These are phyloP conservation scores for Dicentrarchus labrax DNA, from an alignment of 2,113 vertebrate genomes.

Conservation along the genomic window DNA sequence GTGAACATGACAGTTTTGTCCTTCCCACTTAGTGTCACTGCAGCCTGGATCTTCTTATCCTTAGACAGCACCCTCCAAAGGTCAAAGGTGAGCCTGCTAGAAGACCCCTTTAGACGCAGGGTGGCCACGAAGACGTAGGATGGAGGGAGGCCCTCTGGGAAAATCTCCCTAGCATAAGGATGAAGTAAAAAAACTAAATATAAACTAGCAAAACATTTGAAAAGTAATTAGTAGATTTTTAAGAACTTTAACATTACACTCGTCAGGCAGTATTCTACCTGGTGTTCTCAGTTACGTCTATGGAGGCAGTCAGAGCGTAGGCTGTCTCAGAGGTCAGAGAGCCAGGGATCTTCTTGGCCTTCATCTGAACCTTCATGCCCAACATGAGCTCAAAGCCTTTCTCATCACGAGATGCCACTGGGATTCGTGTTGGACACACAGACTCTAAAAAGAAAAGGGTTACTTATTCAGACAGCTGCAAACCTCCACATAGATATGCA, in stretches of 20 bases:
- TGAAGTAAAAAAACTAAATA: background rate
- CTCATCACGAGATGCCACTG: slow-evolving; percentile 86
- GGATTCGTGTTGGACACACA: slow-evolving; percentile 87
- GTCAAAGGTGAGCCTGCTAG: slow-evolving; percentile 76
- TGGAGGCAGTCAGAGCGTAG: slow-evolving; percentile 72
- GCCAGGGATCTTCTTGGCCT: slow-evolving; percentile 80
- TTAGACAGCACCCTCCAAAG: slow-evolving; percentile 86
- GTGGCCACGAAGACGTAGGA: slow-evolving; percentile 88
- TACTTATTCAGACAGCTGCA: background rate
- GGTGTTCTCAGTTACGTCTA: slow-evolving; percentile 85
- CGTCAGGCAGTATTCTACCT: slow-evolving; percentile 64
- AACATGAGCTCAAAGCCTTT: slow-evolving; percentile 87
- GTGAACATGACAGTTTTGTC: slow-evolving; percentile 80
- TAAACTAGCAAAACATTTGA: background rate
- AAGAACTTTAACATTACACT: background rate
- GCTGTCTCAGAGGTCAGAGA: slow-evolving; percentile 83
- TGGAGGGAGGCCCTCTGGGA: slow-evolving; percentile 87
- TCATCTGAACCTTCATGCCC: slow-evolving; percentile 84
- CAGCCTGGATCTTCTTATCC: slow-evolving; percentile 79
- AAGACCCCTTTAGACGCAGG: slow-evolving; percentile 77
- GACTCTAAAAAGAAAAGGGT: slow-evolving; percentile 78
- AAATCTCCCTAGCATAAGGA: slow-evolving; percentile 80
- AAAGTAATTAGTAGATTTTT: background rate
- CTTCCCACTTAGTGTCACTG: slow-evolving; percentile 80
- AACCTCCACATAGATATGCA: background rate